These are phyloP conservation scores for Pseudochaenichthys georgianus DNA, from an alignment of 2,797 vertebrate species.

Conservation along the genomic window DNA sequence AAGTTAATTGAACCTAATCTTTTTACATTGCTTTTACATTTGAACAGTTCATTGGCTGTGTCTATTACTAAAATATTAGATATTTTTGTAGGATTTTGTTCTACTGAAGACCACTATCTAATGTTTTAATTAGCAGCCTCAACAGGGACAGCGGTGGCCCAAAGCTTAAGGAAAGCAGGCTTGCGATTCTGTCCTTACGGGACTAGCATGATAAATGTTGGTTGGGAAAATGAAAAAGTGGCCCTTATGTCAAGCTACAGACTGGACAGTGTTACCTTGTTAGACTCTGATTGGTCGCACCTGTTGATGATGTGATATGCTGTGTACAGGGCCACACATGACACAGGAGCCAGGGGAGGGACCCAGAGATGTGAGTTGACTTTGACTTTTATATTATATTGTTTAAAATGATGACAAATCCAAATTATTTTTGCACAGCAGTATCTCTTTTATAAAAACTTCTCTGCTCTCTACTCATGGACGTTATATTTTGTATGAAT, in stretches of 20 bases:
- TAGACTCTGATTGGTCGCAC: neutral
- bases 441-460: neutral
- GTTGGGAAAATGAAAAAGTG: neutral
- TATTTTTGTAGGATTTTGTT: too few species aligned
- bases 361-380: constrained; percentile 59
- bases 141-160: too few species aligned
- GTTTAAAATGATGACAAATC: too few species aligned
- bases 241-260: neutral
- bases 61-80: neutral
- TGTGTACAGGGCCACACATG: constrained; percentile 60
- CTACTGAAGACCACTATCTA: too few species aligned
- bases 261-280: neutral
- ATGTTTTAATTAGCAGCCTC: too few species aligned
- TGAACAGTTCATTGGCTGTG: neutral
- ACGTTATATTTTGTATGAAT: neutral
- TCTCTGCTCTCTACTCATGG: neutral
- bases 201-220: neutral
- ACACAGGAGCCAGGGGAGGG: constrained; percentile 67
- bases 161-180: too few species aligned
- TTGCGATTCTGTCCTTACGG: too few species aligned
- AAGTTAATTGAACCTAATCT: too few species aligned
- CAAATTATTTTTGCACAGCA: neutral
- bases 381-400: neutral
- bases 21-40: too few species aligned
- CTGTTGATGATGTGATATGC: constrained; percentile 14